Conservation (phyloP, 2,113 vertebrate species). For the Oryzias melastigma region DNA sequence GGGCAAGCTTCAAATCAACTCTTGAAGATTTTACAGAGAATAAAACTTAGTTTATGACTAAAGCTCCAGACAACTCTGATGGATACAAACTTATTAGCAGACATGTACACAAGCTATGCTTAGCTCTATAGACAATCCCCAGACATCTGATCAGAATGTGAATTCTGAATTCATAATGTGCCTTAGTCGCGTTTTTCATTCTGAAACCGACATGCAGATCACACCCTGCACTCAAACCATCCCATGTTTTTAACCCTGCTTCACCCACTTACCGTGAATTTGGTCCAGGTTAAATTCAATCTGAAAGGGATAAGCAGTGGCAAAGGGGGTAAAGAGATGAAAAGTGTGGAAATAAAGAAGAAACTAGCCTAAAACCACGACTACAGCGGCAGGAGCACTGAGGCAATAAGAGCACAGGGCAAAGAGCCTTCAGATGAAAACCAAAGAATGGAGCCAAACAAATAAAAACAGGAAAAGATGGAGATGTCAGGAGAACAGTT, state of each 20-base stretch:
- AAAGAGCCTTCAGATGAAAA: constrained; percentile 42
- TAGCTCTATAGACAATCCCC: constrained; percentile 7
- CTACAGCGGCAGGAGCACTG: constrained; percentile 42
- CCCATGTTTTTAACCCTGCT: constrained; percentile 9
- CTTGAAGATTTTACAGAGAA: constrained; percentile 23
- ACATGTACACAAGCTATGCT: constrained; percentile 6
- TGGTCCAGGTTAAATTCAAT: constrained; percentile 81
- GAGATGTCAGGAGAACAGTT: constrained; percentile 23
- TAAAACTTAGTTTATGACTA: not conserved
- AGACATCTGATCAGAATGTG: constrained; percentile 40
- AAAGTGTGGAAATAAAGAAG: constrained; percentile 48
- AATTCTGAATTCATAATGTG: constrained; percentile 14
- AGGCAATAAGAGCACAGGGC: constrained; percentile 36
- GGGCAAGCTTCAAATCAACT: constrained; percentile 48
- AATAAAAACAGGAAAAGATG: constrained; percentile 6
- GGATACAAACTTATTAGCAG: constrained; percentile 15
- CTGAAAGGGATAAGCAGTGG: constrained; percentile 74
- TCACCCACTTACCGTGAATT: constrained; percentile 77
- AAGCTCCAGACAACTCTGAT: constrained; percentile 9
- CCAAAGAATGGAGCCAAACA: not conserved
- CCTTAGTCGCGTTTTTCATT: constrained; percentile 24
- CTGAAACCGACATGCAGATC: constrained; percentile 58
- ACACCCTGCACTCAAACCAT: constrained; percentile 42
- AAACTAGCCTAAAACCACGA: constrained; percentile 25
- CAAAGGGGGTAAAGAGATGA: constrained; percentile 62